Conservation (phyloP, 2,797 vertebrate genomes). For the Melopsittacus undulatus region DNA sequence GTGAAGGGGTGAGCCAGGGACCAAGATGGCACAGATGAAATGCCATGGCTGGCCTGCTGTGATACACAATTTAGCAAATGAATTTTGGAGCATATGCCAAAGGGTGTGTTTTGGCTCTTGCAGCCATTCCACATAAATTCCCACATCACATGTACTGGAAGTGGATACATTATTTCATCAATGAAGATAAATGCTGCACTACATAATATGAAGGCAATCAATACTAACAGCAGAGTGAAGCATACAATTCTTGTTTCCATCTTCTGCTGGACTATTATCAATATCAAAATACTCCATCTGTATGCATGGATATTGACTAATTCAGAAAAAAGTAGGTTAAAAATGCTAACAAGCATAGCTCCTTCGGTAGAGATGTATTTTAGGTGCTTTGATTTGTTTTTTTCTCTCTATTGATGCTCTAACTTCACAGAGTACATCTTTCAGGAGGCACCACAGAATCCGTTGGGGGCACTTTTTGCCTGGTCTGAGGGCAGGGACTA, state of each 20-base stretch:
- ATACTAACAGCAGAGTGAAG: neutral
- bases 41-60: too few species aligned
- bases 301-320: neutral
- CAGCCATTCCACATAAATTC: neutral
- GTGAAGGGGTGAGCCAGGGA: neutral
- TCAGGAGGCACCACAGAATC: neutral
- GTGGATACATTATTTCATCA: neutral
- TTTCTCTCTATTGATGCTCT: neutral
- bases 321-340: neutral
- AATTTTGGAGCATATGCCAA: accelerated
- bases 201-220: neutral
- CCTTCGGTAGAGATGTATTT: neutral
- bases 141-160: accelerated
- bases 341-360: neutral
- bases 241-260: neutral
- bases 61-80: accelerated
- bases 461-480: neutral
- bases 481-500: accelerated
- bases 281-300: neutral
- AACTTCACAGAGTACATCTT: neutral
- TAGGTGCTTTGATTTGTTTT: neutral
- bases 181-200: neutral
- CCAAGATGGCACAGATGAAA: accelerated
- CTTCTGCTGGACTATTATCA: neutral
- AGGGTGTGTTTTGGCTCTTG: neutral